A percentile compares a stretch with the other conserved stretches of the same genome.
phyloP scores from a whole-genome alignment of 1,140 invertebrate genomes.

The Drosophila truncata region DNA sequence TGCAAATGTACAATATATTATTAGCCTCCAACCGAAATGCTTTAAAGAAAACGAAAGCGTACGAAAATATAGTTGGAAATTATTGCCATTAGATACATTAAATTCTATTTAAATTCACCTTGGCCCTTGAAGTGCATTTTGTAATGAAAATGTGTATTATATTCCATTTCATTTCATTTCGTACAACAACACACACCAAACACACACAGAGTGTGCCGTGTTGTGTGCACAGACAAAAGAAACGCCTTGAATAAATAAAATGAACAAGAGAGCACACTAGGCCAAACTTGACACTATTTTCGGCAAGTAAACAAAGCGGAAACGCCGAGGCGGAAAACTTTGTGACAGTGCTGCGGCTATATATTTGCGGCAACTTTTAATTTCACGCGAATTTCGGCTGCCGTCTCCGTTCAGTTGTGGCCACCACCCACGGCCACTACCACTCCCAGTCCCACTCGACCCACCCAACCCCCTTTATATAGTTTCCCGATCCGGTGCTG shows the following conservation, averaged over 20 bases:
- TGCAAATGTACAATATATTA: constrained; percentile 16
- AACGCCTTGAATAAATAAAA: constrained; percentile 38
- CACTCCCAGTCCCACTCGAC: background rate
- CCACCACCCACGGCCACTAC: constrained; percentile 9
- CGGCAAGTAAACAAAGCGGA: constrained; percentile 52
- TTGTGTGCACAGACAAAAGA: constrained; percentile 14
- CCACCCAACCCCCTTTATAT: constrained; percentile 6
- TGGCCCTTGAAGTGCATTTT: constrained; percentile 49
- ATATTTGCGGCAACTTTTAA: constrained; percentile 66
- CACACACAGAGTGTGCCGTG: constrained; percentile 1
- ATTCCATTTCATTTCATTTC: constrained; percentile 46
- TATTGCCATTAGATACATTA: constrained; percentile 16
- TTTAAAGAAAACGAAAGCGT: background rate
- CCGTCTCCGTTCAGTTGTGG: constrained; percentile 11
- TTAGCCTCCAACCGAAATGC: constrained; percentile 1
- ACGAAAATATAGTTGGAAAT: constrained; percentile 29
- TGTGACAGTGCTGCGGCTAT: constrained; percentile 54
- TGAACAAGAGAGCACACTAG: constrained; percentile 41
- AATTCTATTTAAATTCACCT: constrained; percentile 53
- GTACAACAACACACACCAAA: constrained; percentile 9
- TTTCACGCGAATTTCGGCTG: constrained; percentile 53
- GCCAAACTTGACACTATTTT: constrained; percentile 69
- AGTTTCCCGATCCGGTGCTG: constrained; percentile 24
- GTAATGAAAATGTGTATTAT: constrained; percentile 63
- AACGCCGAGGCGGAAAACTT: constrained; percentile 60